Base-by-base conservation (phyloP, 2,113 vertebrate genomes). In the Platichthys stellatus region DNA sequence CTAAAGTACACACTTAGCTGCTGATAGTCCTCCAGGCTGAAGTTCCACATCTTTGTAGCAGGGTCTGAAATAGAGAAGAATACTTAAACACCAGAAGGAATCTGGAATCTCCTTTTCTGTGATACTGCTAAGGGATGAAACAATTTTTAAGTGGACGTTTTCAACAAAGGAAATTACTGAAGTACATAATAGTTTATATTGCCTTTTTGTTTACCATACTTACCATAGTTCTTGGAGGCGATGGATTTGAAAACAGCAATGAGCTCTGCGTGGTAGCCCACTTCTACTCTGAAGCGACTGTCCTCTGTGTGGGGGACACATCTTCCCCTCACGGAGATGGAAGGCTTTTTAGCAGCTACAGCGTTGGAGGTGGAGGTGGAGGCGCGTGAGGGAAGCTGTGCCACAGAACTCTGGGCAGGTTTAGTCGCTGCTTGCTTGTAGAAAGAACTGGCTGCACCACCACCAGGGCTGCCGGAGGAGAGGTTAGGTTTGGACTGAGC, bases 141-240 rank as follows among this genome's bases (percentile, higher is more conserved):
- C 10, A 56, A 20, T 18, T 62, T 15, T 68, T 14, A 51, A 51
- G 17, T 26, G 23, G 4, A 6, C 2, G 3, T 23, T 3, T 53
- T 35, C 11, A 45, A 40, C 35, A 77, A 26, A 58, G 14, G 21
- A 57, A 5, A 13, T 18, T 57, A 13, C 15, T 40, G 9, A 59
- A 60, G 31, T 38, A 31, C 35, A 43, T 45, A 56, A 3, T 12
- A 57, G 11, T 73, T 21, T 18, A 24, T 26, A n/a, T 53, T 68
- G 59, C 17, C 40, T 57, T 66, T 10, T 28, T 13, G 38, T 40
- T 40, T 40, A 31, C 6, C 10, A 12, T 40, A 3, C 38, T 40
- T 12, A 98, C 98, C 98, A 18, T 97, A 99, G 56, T 7, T 94
- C 88, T 94, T 97, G 70, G 96, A 98, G 21, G 96, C 94, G 18